phyloP scores from a whole-genome alignment of 2,797 vertebrate species.

The Astyanax mexicanus region DNA sequence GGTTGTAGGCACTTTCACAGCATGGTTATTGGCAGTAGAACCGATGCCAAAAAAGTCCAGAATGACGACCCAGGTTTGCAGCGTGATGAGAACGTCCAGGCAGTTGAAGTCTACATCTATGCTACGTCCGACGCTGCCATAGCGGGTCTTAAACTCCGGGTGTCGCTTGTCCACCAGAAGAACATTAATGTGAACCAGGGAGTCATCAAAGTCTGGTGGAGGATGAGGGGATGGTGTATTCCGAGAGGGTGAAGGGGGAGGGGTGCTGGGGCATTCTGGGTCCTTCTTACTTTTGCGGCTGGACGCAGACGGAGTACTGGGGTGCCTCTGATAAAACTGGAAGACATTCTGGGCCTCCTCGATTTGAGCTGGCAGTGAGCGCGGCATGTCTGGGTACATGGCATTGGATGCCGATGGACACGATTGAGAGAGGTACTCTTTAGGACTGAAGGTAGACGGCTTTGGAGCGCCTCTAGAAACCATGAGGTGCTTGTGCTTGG shows the following conservation, averaged over 20 bases:
- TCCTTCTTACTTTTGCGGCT: conserved; percentile 81
- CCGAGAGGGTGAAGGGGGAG: conserved; percentile 91
- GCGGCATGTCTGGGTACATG: conserved; percentile 93
- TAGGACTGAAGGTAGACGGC: conserved; percentile 87
- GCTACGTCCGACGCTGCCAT: conserved; percentile 86
- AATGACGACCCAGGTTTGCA: conserved; percentile 98
- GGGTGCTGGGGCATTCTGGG: conserved; percentile 87
- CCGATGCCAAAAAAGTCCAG: conserved; percentile 98
- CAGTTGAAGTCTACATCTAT: conserved; percentile 98
- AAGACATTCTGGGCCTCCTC: conserved; percentile 97
- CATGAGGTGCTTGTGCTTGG: conserved; percentile 95
- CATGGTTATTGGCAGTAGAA: conserved; percentile 96
- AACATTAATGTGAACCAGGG: conserved; percentile 94
- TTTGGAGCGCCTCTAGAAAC: conserved; percentile 95
- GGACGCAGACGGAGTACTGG: conserved; percentile 74
- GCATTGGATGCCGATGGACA: conserved; percentile 89
- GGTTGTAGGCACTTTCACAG: conserved; percentile 77
- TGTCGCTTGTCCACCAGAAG: conserved; percentile 94
- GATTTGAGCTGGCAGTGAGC: conserved; percentile 94
- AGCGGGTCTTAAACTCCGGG: conserved; percentile 88
- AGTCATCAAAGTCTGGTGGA: conserved; percentile 89
- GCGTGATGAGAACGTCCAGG: conserved; percentile 93
- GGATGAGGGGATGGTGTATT: conserved; percentile 70
- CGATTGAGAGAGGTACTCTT: conserved; percentile 96
- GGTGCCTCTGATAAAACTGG: conserved; percentile 94